Evolutionary conservation across 2,888 invertebrate species (phyloP).

Genomic region (Idaea biselata): DNA sequence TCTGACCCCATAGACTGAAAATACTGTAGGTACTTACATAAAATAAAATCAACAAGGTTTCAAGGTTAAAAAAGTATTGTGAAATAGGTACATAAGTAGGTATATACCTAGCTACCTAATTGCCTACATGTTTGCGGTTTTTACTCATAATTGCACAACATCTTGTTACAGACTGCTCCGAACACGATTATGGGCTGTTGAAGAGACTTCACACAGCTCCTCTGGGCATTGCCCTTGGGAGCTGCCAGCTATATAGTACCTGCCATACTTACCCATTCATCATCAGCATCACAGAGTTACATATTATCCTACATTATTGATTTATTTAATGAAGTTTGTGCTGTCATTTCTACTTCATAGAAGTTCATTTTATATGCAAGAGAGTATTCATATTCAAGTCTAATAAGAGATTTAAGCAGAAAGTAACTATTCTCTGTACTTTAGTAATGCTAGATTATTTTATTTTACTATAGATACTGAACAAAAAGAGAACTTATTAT

Average conservation of each 20-base stretch:
- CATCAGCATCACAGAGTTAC: background rate
- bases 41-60: background rate
- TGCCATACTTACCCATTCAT: conserved; percentile 33
- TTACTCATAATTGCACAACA: conserved; percentile 3
- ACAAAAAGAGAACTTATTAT: background rate
- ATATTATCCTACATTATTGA: background rate
- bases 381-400: background rate
- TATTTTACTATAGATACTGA: background rate
- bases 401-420: background rate
- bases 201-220: conserved; percentile 49
- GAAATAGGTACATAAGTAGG: background rate
- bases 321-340: background rate
- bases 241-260: conserved; percentile 45
- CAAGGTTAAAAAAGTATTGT: background rate
- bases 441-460: background rate
- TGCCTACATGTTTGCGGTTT: background rate
- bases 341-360: background rate
- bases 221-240: conserved; percentile 50
- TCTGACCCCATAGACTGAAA: too few relatives aligned
- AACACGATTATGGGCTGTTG: conserved; percentile 60
- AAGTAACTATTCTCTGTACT: background rate
- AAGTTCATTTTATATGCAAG: background rate
- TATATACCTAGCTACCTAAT: background rate
- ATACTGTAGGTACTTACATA: background rate
- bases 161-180: conserved; percentile 57